phyloP scores from a whole-genome alignment of 2,888 invertebrate genomes.

The Trachelus troglodyta region DNA sequence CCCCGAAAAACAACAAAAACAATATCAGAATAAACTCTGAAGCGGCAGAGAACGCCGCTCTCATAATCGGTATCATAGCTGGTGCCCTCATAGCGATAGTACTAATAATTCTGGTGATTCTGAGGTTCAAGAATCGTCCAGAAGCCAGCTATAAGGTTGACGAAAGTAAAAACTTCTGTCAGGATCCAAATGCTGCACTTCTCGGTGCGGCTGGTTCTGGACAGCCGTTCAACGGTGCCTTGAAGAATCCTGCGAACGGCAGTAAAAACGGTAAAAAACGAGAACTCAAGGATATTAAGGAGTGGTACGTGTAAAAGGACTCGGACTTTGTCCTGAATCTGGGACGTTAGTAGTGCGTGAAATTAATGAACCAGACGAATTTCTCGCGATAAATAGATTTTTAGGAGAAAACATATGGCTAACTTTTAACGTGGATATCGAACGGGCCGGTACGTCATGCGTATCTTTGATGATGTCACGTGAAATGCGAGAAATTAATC shows the following conservation, averaged over 20 bases:
- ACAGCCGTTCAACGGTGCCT: constrained; percentile 64
- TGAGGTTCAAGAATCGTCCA: constrained; percentile 86
- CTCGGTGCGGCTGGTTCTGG: constrained; percentile 71
- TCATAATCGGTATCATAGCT: constrained; percentile 90
- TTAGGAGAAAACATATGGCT: background rate
- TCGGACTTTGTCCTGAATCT: background rate
- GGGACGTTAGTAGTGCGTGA: background rate
- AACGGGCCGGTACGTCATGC: background rate
- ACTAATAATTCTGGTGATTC: constrained; percentile 87
- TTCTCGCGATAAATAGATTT: background rate
- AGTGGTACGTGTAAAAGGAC: constrained; percentile 89
- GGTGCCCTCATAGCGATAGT: constrained; percentile 92
- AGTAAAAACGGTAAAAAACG: constrained; percentile 75
- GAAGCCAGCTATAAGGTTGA: constrained; percentile 95
- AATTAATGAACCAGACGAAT: background rate
- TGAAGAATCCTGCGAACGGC: constrained; percentile 56
- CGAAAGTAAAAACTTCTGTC: constrained; percentile 81
- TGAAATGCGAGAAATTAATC: background rate
- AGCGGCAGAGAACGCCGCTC: constrained; percentile 78
- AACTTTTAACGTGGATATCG: background rate
- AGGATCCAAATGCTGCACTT: constrained; percentile 83
- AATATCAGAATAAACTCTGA: constrained; percentile 72
- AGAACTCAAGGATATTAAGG: constrained; percentile 90
- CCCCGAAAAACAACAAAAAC: constrained; percentile 54
- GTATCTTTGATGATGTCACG: background rate